Percentiles rank a stretch among this genome's conserved stretches.
phyloP scores from a whole-genome alignment of 2,113 vertebrate genomes.

The Nibea coibor region DNA sequence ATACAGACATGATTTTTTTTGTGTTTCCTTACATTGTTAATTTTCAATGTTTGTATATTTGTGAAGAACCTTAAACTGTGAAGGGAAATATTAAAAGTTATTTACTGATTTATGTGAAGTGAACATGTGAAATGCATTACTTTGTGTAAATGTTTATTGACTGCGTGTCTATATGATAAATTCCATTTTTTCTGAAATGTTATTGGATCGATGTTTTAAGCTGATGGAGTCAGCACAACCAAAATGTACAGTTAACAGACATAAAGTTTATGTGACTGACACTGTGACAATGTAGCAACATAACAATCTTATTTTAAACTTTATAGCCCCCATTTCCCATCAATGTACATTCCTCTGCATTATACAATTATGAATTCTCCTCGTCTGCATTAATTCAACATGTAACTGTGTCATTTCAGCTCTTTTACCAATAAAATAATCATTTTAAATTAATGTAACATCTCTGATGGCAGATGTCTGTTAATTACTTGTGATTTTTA shows the following conservation, averaged over 20 bases:
- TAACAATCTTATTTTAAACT: constrained; percentile 17
- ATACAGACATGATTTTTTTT: neutral
- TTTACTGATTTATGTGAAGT: constrained; percentile 2
- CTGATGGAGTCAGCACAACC: neutral
- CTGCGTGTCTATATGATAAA: neutral
- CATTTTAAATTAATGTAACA: constrained; percentile 2
- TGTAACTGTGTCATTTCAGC: constrained; percentile 28
- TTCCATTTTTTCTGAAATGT: neutral
- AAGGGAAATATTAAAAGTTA: neutral
- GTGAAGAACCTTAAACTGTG: neutral
- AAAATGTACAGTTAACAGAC: constrained; percentile 2
- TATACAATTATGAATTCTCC: constrained; percentile 10
- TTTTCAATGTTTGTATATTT: neutral
- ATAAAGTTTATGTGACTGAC: neutral
- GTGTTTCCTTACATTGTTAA: neutral
- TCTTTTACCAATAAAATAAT: constrained; percentile 47
- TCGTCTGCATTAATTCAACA: neutral
- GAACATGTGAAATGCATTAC: neutral
- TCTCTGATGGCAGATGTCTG: constrained; percentile 8
- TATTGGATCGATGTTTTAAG: neutral
- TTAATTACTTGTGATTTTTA: constrained; percentile 15
- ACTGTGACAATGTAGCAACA: constrained; percentile 15
- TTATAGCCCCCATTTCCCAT: neutral
- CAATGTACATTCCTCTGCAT: neutral
- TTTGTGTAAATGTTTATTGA: constrained; percentile 20